Conservation (phyloP, 2,113 vertebrate genomes). For the Psammodynastes pulverulentus region DNA sequence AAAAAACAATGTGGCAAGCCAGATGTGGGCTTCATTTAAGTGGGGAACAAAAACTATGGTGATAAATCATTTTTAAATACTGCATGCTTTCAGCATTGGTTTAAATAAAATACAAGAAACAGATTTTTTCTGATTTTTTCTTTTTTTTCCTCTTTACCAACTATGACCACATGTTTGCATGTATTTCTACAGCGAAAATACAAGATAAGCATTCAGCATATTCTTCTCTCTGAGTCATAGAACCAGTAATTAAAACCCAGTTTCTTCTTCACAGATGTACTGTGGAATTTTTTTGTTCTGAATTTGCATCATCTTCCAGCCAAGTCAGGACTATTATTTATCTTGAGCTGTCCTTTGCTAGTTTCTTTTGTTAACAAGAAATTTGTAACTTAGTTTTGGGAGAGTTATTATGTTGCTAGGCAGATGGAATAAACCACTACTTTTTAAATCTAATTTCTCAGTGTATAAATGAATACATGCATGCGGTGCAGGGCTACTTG, state of each 20-base stretch:
- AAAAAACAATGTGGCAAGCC: neutral
- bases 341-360: neutral
- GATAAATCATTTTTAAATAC: neutral
- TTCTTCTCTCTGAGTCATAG: neutral
- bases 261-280: neutral
- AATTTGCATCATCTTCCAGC: neutral
- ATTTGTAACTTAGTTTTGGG: neutral
- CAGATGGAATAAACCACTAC: neutral
- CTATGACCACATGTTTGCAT: neutral
- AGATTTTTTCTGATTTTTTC: neutral
- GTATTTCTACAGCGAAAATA: neutral
- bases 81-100: neutral
- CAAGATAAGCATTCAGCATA: neutral
- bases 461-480: neutral
- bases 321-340: neutral
- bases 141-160: neutral
- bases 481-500: neutral
- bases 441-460: neutral
- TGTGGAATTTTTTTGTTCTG: neutral
- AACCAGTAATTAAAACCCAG: neutral
- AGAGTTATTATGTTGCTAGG: neutral
- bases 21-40: neutral
- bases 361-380: neutral
- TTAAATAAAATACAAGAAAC: neutral
- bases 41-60: neutral